These are phyloP conservation scores for Cuculus canorus DNA, from an alignment of 2,797 vertebrate species.

Conservation along the genomic window DNA sequence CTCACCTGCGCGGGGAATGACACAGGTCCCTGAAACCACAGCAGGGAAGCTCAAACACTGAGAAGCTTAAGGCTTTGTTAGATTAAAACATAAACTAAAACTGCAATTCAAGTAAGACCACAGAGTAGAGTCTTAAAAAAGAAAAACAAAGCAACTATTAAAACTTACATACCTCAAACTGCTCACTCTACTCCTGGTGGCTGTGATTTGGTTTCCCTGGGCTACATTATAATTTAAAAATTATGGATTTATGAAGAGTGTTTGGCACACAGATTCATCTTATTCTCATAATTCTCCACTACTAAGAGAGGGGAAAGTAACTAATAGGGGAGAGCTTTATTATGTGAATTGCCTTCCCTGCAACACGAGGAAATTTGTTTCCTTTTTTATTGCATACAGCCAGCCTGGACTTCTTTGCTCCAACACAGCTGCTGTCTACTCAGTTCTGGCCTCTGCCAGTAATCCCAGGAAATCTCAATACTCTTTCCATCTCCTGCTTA, in stretches of 20 bases:
- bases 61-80: slow-evolving; percentile 67
- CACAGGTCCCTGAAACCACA: slow-evolving; percentile 3
- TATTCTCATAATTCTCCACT: neutral
- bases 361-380: neutral
- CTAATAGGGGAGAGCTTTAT: neutral
- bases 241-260: neutral
- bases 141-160: slow-evolving; percentile 2
- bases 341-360: neutral
- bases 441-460: neutral
- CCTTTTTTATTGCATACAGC: neutral
- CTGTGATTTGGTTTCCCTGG: slow-evolving; percentile 41
- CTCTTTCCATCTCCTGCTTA: slow-evolving; percentile 31
- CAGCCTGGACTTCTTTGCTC: neutral
- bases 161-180: slow-evolving; percentile 26
- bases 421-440: neutral
- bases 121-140: slow-evolving; percentile 33
- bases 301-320: neutral
- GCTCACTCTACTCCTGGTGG: neutral
- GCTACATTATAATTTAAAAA: slow-evolving; percentile 12
- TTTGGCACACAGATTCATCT: slow-evolving; percentile 42
- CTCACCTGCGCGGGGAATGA: neutral
- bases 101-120: slow-evolving; percentile 38
- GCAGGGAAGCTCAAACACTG: slow-evolving; percentile 36
- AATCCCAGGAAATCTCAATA: neutral
- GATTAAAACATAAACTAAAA: slow-evolving; percentile 46